Evolutionary conservation across 2,113 vertebrate genomes (phyloP), one percentile per base, ranked within the genome.

Genomic region (Falco punctatus): DNA sequence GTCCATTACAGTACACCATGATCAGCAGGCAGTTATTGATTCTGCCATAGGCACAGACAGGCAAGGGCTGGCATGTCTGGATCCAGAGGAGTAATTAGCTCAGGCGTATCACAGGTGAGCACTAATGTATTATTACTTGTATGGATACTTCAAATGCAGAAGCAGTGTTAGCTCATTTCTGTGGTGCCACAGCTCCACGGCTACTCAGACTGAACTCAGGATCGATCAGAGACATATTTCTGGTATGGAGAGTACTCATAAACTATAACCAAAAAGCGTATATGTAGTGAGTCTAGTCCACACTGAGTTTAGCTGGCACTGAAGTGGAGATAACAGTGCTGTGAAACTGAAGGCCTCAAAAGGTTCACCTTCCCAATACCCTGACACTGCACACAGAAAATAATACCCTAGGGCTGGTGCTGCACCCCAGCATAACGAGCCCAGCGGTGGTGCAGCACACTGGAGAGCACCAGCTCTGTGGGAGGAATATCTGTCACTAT

Each of bases 381-480:
- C 59, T n/a, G 23, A 26, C 52, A 33, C 15, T 42, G 24, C n/a
- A 57, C n/a, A 48, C 10, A 59, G 44, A 38, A 64, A 67, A 35
- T 35, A 40, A 49, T 3, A 51, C 2, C 13, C 8, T 3, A 1
- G 20, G 19, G 10, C 46, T 74, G 35, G 17, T 70, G 59, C 19
- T 32, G 15, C 15, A n/a, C 5, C 14, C 24, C 55, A 59, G 27
- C 1, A 2, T 11, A 62, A 55, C 0, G 4, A 58, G 7, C 8
- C 14, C 17, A 1, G 1, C 21, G 23, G 21, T 8, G 22, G 21
- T 18, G 49, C 17, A 51, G 38, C 1, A 2, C 22, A 6, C 6
- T 13, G 42, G 33, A 81, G 35, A 81, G 20, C 20, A 35, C 13
- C 7, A 44, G 28, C 16, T 86, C 24, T 26, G 10, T 28, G 14